A percentile compares a stretch with the other conserved stretches of the same genome.
Conservation (phyloP, 2,797 vertebrate species). For the Neomorphus geoffroyi region DNA sequence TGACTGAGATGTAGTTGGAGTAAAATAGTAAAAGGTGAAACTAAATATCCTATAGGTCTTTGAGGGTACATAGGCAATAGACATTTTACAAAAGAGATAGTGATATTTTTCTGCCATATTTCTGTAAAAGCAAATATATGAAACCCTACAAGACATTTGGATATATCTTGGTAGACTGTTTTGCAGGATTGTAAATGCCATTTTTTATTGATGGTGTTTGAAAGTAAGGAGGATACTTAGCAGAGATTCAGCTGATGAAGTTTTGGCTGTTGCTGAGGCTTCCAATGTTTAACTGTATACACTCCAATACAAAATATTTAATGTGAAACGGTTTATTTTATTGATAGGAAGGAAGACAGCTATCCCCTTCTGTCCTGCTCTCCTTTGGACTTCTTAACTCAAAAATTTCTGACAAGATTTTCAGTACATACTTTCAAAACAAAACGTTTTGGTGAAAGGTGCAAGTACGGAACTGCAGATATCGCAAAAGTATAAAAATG, state of each 20-base stretch:
- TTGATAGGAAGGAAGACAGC: neutral
- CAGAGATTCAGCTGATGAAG: neutral
- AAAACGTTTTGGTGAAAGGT: neutral
- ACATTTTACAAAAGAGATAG: neutral
- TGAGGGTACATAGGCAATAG: neutral
- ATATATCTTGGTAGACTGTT: neutral
- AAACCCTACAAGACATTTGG: neutral
- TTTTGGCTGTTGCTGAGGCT: neutral
- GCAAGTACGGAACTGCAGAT: neutral
- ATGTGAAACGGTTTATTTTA: neutral
- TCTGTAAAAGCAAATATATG: neutral
- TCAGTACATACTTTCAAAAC: neutral
- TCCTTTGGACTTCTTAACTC: neutral
- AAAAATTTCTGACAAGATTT: neutral
- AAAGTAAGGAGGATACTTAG: neutral
- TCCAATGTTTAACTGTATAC: neutral
- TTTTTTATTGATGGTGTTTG: neutral
- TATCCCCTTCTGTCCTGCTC: neutral
- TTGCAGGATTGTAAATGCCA: neutral
- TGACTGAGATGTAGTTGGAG: neutral
- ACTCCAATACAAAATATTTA: neutral
- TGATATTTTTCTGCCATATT: neutral
- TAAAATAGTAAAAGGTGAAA: neutral
- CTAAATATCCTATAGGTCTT: neutral
- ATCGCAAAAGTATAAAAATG: neutral